These are phyloP conservation scores for Meganola albula DNA, from an alignment of 2,888 invertebrate species.

Conservation along the genomic window DNA sequence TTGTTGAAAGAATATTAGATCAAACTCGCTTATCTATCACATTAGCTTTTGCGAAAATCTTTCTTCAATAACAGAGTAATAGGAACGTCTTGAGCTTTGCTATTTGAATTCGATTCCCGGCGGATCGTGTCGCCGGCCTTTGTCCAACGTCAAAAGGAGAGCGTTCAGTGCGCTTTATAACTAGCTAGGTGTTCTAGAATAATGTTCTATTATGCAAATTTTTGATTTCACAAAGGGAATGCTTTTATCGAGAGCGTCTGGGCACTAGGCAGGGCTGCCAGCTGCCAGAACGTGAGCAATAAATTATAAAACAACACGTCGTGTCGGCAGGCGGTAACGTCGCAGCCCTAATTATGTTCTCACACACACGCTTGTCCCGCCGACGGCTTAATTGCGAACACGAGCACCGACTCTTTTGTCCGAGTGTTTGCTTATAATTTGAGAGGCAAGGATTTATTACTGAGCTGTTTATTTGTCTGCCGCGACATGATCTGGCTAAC, in stretches of 20 bases:
- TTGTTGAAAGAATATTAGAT: constrained; percentile 9
- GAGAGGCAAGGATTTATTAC: constrained; percentile 7
- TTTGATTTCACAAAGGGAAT: constrained; percentile 22
- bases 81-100: constrained; percentile 19
- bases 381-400: constrained; percentile 19
- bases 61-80: constrained; percentile 11
- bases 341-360: constrained; percentile 31
- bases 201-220: constrained; percentile 30
- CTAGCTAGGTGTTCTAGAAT: constrained; percentile 14
- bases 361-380: constrained; percentile 15
- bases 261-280: constrained; percentile 11
- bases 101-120: constrained; percentile 17
- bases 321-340: constrained; percentile 7
- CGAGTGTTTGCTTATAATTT: constrained; percentile 23
- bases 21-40: constrained; percentile 14
- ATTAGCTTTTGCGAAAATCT: constrained; percentile 18
- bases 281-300: constrained; percentile 16
- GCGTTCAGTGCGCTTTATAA: constrained; percentile 15
- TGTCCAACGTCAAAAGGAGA: constrained; percentile 31
- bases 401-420: constrained; percentile 17
- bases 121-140: constrained; percentile 29
- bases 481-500: constrained; percentile 5
- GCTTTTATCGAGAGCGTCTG: constrained; percentile 15
- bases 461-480: constrained; percentile 3
- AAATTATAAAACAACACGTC: constrained; percentile 33